phyloP scores from a whole-genome alignment of 2,113 vertebrate genomes.

The Chloropsis cyanopogon region DNA sequence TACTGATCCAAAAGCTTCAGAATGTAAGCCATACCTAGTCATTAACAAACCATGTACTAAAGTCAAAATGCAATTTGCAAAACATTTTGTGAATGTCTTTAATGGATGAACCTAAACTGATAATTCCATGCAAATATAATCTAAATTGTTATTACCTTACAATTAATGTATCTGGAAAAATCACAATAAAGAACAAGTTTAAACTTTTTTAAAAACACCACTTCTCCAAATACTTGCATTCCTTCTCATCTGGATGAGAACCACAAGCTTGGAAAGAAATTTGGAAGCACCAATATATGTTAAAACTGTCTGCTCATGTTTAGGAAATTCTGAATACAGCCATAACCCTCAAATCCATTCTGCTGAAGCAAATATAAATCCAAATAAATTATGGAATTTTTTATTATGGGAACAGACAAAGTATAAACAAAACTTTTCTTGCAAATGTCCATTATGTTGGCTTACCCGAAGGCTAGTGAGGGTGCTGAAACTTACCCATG shows the following conservation, averaged over 20 bases:
- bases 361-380: background rate
- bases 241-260: background rate
- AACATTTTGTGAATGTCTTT: background rate
- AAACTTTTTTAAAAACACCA: background rate
- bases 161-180: background rate
- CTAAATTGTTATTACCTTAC: background rate
- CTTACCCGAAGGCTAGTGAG: background rate
- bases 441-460: background rate
- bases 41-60: background rate
- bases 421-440: background rate
- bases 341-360: background rate
- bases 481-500: constrained; percentile 84
- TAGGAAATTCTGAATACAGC: background rate
- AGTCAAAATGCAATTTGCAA: background rate
- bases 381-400: background rate
- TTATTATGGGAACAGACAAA: background rate
- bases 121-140: background rate
- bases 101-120: background rate
- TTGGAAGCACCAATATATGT: background rate
- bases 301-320: background rate
- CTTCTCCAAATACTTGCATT: background rate
- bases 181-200: background rate
- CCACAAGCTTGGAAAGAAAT: background rate
- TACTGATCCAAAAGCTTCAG: constrained; percentile 98
- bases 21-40: constrained; percentile 95